These are phyloP conservation scores for Tethea ocularis DNA, from an alignment of 2,888 invertebrate genomes.

Conservation along the genomic window DNA sequence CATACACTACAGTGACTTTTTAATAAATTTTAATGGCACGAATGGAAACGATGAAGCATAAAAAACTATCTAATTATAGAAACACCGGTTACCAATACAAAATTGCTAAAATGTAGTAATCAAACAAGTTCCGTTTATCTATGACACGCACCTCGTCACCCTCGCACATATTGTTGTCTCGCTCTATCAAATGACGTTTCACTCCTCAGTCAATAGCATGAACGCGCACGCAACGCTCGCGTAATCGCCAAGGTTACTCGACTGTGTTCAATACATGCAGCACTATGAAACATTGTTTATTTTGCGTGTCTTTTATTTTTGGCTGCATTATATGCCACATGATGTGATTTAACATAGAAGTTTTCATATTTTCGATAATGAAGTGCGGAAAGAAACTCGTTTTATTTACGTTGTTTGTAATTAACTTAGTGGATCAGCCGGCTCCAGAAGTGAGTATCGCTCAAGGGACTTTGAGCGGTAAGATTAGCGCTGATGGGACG, in stretches of 20 bases:
- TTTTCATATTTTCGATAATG: slow-evolving; percentile 42
- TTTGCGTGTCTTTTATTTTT: not conserved
- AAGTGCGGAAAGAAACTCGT: slow-evolving; percentile 56
- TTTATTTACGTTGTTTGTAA: slow-evolving; percentile 64
- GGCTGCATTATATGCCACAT: not conserved
- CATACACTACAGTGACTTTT: no score
- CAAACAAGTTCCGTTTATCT: not conserved
- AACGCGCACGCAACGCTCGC: slow-evolving; percentile 38
- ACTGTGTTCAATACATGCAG: slow-evolving; percentile 9
- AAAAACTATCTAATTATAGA: not conserved
- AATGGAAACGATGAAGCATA: no score
- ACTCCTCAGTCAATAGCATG: slow-evolving; percentile 31
- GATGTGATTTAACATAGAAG: slow-evolving; percentile 3
- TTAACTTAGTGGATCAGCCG: slow-evolving; percentile 72
- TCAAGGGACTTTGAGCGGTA: slow-evolving; percentile 71
- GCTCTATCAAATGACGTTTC: slow-evolving; percentile 11
- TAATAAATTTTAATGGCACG: no score
- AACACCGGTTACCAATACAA: not conserved
- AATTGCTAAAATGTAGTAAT: not conserved
- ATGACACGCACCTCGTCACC: not conserved
- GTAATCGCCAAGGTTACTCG: slow-evolving; percentile 7
- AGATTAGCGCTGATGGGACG: slow-evolving; percentile 64
- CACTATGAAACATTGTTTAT: not conserved
- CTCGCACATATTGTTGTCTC: slow-evolving; percentile 15
- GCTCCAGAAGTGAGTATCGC: slow-evolving; percentile 67